Base-by-base conservation (phyloP, 1,140 invertebrate species). In the Probaryconus sp. region DNA sequence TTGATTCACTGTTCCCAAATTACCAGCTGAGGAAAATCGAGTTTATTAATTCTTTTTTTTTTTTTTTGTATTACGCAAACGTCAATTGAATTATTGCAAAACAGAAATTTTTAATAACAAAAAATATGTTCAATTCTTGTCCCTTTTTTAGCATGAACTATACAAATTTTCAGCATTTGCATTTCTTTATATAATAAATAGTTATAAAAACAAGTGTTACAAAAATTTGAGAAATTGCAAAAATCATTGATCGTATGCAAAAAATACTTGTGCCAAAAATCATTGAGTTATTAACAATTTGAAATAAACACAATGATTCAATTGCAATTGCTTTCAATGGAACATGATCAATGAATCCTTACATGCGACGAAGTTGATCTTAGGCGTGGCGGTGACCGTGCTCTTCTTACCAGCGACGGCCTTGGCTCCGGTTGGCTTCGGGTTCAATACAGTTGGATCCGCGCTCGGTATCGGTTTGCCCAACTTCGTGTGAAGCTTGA, bases 391-490 rank as follows among this genome's bases (percentile, higher is more conserved):
- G 42, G 90, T 91, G 60, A 93, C 89, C 14, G 91, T 91, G 63
- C 78, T 76, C 40, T 85, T 85, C 73, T 86, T 84, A 42, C 85
- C 85, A 69, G 83, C 77, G 37, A 83, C 80, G 30, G 83, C 81
- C 7, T 83, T 81, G 11, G 77, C 84, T 14, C 79, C 81, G 0
- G 82, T 79, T 2, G 87, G 85, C 64, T 89, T 89, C 0, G 87
- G 83, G 38, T 86, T 86, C 2, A 95, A 87, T 50, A 95, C 93
- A 63, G 95, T 95, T n/a, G 97, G 96, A 86, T 97, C 96, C 20
- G 95, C 93, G 17, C 95, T 95, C 4, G 97, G 98, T 80, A 99
- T 98, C 1, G 97, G 97, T 85, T 99, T 99, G 20, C 98, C 97
- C 7, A 99, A 90, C 88, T 97, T 97, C 21, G 96, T 97, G 82